These are phyloP conservation scores for Ennomos erosarius DNA, from an alignment of 2,888 invertebrate species.

Conservation along the genomic window DNA sequence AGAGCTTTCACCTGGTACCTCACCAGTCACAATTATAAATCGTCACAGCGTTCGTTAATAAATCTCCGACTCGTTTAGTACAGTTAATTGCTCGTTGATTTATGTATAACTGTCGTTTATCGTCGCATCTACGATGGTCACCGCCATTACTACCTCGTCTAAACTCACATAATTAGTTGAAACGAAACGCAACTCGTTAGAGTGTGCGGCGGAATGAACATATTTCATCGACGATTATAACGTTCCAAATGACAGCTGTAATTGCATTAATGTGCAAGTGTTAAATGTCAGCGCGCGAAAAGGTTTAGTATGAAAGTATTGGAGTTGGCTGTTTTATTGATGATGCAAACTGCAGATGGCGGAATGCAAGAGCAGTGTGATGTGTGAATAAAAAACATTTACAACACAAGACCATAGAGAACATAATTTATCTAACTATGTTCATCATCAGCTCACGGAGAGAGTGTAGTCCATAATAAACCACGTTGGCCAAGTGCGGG, in stretches of 20 bases:
- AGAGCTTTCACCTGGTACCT: constrained; percentile 25
- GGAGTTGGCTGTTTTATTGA: constrained; percentile 1
- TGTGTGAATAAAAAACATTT: no score
- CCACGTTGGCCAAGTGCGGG: no score
- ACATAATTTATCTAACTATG: no score
- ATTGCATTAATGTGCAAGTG: constrained; percentile 18
- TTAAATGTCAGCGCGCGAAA: constrained; percentile 17
- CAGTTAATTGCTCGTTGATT: constrained; percentile 44
- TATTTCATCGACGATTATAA: constrained; percentile 17
- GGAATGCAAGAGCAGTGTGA: background rate
- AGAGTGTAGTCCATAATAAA: no score
- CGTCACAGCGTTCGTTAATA: constrained; percentile 35
- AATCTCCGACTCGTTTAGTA: constrained; percentile 41
- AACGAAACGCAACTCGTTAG: constrained; percentile 4
- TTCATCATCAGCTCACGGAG: no score
- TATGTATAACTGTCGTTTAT: constrained; percentile 37
- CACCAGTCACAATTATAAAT: constrained; percentile 28
- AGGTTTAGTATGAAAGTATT: constrained; percentile 9
- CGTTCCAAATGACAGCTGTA: constrained; percentile 16
- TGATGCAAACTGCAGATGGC: background rate
- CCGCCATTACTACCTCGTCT: constrained; percentile 31
- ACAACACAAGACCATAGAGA: no score
- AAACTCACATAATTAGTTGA: constrained; percentile 22
- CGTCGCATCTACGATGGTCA: constrained; percentile 38
- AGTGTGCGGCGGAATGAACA: constrained; percentile 10